Evolutionary conservation across 2,797 vertebrate species (phyloP).

Genomic region (Catharus ustulatus): DNA sequence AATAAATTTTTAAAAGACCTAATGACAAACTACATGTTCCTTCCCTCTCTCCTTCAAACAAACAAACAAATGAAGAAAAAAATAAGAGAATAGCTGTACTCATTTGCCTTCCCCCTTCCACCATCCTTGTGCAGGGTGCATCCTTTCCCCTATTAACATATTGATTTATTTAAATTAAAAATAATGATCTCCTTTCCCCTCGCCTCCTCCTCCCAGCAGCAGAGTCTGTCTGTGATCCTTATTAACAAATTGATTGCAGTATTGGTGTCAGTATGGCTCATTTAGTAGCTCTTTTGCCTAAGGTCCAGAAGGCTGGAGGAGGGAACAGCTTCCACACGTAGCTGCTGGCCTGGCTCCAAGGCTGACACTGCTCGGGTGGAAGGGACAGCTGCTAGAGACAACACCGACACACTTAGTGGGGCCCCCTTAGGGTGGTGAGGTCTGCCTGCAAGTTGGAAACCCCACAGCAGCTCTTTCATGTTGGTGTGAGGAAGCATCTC

Average conservation of each 20-base stretch:
- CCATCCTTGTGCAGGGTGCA: background rate
- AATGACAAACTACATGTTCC: background rate
- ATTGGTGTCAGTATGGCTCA: conserved; percentile 71
- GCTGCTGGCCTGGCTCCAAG: conserved; percentile 46
- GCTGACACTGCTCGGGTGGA: background rate
- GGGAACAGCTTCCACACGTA: conserved; percentile 54
- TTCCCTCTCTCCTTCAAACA: background rate
- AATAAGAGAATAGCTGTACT: background rate
- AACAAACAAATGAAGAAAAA: background rate
- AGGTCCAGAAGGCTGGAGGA: conserved; percentile 67
- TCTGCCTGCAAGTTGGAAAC: background rate
- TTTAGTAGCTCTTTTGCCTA: conserved; percentile 64
- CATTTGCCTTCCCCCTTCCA: conserved; percentile 18
- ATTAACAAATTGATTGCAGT: conserved; percentile 70
- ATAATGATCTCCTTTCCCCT: conserved; percentile 67
- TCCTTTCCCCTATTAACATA: conserved; percentile 60
- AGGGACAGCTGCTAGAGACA: conserved; percentile 51
- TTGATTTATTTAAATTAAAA: conserved; percentile 76
- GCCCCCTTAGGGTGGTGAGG: background rate
- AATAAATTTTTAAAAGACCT: background rate
- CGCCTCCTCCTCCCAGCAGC: conserved; percentile 50
- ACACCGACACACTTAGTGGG: background rate
- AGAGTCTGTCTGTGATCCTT: conserved; percentile 49
- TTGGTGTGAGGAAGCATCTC: background rate
- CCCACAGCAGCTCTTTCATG: background rate